Evolutionary conservation across 92 coral and sea anemone species (phyloP), one percentile per base, ranked within the genome.

Genomic region (Pocillopora meandrina): DNA sequence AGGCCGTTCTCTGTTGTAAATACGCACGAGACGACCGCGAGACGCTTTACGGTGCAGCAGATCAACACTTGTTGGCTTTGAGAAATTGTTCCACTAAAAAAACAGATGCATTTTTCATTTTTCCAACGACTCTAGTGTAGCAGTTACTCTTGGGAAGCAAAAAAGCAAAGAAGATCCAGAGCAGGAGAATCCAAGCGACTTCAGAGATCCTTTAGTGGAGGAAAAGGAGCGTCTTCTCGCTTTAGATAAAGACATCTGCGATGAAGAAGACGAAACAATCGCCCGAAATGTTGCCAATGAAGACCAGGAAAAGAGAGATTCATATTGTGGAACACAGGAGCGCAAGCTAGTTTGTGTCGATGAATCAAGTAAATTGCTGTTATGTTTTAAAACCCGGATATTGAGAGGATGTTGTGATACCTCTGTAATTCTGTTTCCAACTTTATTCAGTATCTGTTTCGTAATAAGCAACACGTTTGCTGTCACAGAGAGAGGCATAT

Each of bases 101-200:
- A 1, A 9, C n/a, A 59, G 13, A 59, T 59, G 18, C 10, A 5
- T 59, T 59, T 12, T 59, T 59, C 15, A 12, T 59, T 59, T 11
- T 8, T 0, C 0, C 47, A 5, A 61, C 5, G 1, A 61, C 52
- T 62, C 17, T 73, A 83, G 80, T 7, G 49, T 42, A 42, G 17
- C 65, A 2, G 55, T 55, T 5, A 65, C 61, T 10, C 47, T 42
- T 20, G 63, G 1, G 3, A 63, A 73, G 52, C 47, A 5, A 73
- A 83, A 83, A 63, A 21, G 61, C 16, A 52, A 61, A 72, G 80
- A 83, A 10, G 86, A 83, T 2, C 65, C 64, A 42, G 86, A 72
- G 9, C 78, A 64, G 63, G 86, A 83, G 56, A 74, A 83, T 74
- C 80, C 86, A 7, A 83, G 33, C 21, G 86, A 83, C 61, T 42